Evolutionary conservation across 2,888 invertebrate genomes (phyloP), one percentile per base, ranked within the genome.

Genomic region (Xanthia icteritia): DNA sequence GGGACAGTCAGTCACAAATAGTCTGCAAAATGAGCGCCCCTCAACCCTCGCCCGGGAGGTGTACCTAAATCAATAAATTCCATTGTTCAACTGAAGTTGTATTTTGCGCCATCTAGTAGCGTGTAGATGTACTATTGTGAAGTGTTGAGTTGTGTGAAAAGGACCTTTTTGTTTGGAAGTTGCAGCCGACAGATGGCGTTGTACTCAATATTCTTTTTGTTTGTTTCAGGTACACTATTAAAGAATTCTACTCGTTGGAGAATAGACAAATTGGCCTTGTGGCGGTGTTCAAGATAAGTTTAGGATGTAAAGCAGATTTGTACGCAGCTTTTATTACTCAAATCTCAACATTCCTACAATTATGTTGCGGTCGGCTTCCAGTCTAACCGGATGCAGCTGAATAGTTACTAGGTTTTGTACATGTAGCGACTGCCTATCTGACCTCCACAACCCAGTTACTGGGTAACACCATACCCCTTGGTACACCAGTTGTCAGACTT

Each of bases 141-240:
- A 84, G 31, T 63, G 54, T 58, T 66, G 65, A 27, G n/a, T 42
- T n/a, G 23, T 20, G 11, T 11, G 5, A 45, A 23, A 36, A 3
- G n/a, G 68, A 58, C 51, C n/a, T 69, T 74, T 82, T 79, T 77
- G 75, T 84, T 79, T 78, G 5, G 1, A 20, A 64, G 71, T 69
- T 79, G 4, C 8, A 31, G 20, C 69, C 73, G 63, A 80, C 76
- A 88, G 88, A 87, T 88, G 88, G 88, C 87, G 65, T 45, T 79
- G n/a, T 87, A 64, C 73, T 87, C 45, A 84, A 81, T 78, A 58
- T 74, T 64, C 58, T 78, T n/a, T 80, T 78, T 71, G 65, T 84
- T 87, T 88, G 87, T 88, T 88, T 77, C 88, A 88, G 88, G 88
- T 88, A 88, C 71, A 13, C 2, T 66, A 11, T 6, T 13, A 51